A percentile compares a stretch with the other conserved stretches of the same genome.
Evolutionary conservation across 2,113 vertebrate genomes (phyloP).

Genomic region (Geococcyx californianus): DNA sequence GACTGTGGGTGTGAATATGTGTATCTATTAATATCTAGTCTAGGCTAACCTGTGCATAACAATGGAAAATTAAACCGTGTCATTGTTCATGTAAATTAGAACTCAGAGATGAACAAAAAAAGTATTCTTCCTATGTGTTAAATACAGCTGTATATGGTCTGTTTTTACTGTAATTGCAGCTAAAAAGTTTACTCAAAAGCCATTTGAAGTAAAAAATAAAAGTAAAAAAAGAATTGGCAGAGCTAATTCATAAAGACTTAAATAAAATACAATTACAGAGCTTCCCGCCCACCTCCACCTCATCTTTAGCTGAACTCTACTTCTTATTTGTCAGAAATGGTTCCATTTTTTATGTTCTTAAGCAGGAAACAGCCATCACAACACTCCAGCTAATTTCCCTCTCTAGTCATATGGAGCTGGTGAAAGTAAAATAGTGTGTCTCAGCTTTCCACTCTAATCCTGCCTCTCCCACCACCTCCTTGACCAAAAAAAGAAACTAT

Average conservation of each 20-base stretch:
- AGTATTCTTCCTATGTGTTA: background rate
- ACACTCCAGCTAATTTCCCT: conserved; percentile 24
- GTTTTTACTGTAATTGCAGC: conserved; percentile 4
- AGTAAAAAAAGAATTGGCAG: conserved; percentile 1
- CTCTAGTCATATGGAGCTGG: background rate
- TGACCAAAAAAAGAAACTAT: background rate
- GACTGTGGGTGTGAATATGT: conserved; percentile 40
- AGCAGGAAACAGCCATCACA: conserved; percentile 61
- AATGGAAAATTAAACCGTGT: conserved; percentile 40
- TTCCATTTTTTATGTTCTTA: conserved; percentile 23
- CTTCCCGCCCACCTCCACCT: conserved; percentile 54
- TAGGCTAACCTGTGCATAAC: conserved; percentile 64
- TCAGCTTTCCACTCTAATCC: background rate
- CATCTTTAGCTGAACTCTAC: conserved; percentile 32
- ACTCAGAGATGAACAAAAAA: background rate
- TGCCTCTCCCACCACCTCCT: background rate
- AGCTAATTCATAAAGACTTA: conserved; percentile 66
- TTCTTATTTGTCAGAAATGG: conserved; percentile 50
- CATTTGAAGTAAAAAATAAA: conserved; percentile 24
- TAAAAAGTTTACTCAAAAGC: conserved; percentile 36
- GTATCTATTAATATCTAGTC: conserved; percentile 60
- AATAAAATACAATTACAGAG: conserved; percentile 61
- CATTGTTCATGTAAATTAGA: background rate
- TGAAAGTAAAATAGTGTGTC: background rate
- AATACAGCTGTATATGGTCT: background rate